Evolutionary conservation across 2,888 invertebrate genomes (phyloP), one percentile per base, ranked within the genome.

Genomic region (Sycophila texana): DNA sequence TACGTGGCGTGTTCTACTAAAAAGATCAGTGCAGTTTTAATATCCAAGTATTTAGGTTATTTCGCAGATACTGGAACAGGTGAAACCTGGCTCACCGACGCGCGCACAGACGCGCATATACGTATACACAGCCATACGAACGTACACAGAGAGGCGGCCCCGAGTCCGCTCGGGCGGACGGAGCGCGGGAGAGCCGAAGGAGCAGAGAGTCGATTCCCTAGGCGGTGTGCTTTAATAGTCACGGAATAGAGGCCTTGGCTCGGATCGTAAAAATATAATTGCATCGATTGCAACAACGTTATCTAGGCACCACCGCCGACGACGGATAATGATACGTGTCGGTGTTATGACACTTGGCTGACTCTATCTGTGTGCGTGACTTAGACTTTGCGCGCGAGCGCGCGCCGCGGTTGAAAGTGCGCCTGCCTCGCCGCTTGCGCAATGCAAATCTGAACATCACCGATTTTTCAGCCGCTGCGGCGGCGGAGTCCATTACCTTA

Each of bases 261-360:
- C 70, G 83, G 86, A 86, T 88, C 87, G 87, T 88, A 88, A 87
- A 88, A 88, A 86, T 86, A 85, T 88, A 88, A 88, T 88, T 87
- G 86, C 87, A 84, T 83, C 86, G 85, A 89, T 89, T 89, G 89
- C 89, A 86, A 85, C 89, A 88, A 85, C 87, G 86, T 87, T 88
- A 89, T 89, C 88, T 87, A 83, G 86, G 85, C 85, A 85, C 82
- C 77, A 77, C 49, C 71, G 81, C 72, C 68, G 57, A 67, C 61
- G 47, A 51, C 83, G 86, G 86, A 87, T 89, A 89, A 89, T 89
- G 87, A 89, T 88, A 89, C 88, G 87, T 74, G 55, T 84, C 79
- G 82, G 83, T 83, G 83, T 86, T 86, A 85, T 83, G 84, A 84
- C 86, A 82, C 84, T 82, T 82, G 84, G n/a, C 10, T 30, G 26